Evolutionary conservation across 2,888 invertebrate species (phyloP), one percentile per base, ranked within the genome.

Genomic region (Trilocha varians): DNA sequence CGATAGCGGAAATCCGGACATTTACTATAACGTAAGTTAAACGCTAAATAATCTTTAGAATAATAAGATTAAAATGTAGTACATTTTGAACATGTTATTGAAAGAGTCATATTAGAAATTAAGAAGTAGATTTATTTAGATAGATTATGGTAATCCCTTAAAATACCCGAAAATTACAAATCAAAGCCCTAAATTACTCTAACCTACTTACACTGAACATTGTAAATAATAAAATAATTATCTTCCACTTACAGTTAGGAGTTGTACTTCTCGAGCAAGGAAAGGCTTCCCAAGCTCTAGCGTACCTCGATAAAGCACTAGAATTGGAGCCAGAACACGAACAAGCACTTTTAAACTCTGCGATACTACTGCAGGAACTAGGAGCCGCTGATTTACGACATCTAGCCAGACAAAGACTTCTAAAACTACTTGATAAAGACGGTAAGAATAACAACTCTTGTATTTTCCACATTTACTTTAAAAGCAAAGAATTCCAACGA

Each of bases 241-340:
- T 14, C 16, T 2, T 33, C 34, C n/a, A 40, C 40, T 65, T 83
- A 15, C 78, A 95, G 96, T 82, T 98, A 51, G 98, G 98, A 25
- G 98, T 98, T 14, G 98, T 98, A 0, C 92, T 95, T 48, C 83
- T 98, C 52, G 97, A 98, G 70, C 95, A 96, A 82, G 95, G 95
- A 35, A 95, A 96, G 71, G 93, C 95, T 0, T 92, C 93, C 0
- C 95, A 96, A 77, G 98, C 98, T 0, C 85, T 96, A 42, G 93
- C 94, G 0, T 96, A 96, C 73, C 89, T 98, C 59, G 96, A 98
- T 75, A 95, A 96, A 76, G 98, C 98, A 1, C 80, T 98, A 39
- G 94, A 95, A 68, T 88, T 95, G 59, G 95, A 97, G 76, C 97
- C 98, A 0, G 96, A 97, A 54, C 98, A 98, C 69, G 95, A 96